phyloP scores from a whole-genome alignment of 1,140 invertebrate genomes.

The Habropoda laboriosa region DNA sequence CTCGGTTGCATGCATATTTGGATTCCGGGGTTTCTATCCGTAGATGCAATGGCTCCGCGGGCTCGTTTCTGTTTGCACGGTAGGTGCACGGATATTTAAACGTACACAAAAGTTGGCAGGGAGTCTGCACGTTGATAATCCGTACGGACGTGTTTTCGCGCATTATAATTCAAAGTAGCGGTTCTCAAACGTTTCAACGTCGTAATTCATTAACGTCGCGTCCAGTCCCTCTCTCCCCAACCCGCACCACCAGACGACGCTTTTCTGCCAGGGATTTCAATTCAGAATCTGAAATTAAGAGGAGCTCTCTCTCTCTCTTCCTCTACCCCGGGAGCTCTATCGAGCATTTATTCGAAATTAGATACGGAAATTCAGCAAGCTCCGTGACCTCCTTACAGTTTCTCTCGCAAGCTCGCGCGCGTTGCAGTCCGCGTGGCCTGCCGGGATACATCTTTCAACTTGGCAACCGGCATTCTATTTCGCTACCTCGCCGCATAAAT shows the following conservation, averaged over 20 bases:
- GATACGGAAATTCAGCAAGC: constrained; percentile 29
- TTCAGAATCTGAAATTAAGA: constrained; percentile 10
- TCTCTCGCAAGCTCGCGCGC: too few species aligned
- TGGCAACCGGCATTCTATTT: constrained; percentile 19
- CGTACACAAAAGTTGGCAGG: constrained; percentile 2
- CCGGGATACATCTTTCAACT: constrained; percentile 32
- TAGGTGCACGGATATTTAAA: neutral
- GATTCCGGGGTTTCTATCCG: neutral
- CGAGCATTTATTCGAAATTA: constrained; percentile 28
- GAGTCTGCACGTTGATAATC: constrained; percentile 8
- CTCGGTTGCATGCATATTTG: constrained; percentile 12
- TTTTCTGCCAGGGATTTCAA: neutral
- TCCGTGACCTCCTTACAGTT: constrained; percentile 38
- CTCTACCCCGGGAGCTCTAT: neutral
- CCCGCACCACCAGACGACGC: too few species aligned
- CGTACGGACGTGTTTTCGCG: neutral
- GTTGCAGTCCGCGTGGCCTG: neutral
- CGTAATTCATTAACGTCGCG: constrained; percentile 16
- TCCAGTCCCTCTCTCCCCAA: too few species aligned
- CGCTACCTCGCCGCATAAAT: constrained; percentile 20
- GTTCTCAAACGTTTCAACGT: too few species aligned
- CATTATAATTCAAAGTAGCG: constrained; percentile 27
- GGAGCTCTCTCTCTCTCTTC: too few species aligned
- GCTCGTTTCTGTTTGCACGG: neutral
- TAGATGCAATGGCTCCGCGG: neutral